Base-by-base conservation (phyloP, 2,113 vertebrate genomes). In the Cololabis saira region DNA sequence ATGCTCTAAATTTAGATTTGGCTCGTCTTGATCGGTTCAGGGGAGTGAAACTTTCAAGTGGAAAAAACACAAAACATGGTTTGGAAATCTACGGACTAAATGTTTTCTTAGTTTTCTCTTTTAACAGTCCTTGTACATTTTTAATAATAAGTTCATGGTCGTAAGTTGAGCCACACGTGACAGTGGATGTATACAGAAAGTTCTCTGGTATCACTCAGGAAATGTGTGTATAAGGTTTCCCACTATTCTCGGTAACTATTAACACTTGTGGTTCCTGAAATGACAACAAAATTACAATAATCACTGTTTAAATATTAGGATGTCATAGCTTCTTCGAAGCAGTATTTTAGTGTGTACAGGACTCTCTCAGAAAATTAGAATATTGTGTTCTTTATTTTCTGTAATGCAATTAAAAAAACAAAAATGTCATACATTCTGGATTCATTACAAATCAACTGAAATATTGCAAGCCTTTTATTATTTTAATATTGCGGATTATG, bases 41-140 rank as follows among this genome's bases (percentile, higher is more conserved):
- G 61, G 49, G 49, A 53, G 40, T 27, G 13, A 19, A 64, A 18
- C n/a, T 53, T 44, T 52, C 12, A 53, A 43, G 49, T 15, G 19
- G 51, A 58, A 9, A 14, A 21, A 56, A 33, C 19, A 40, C n/a
- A 16, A 10, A 33, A 13, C 14, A 42, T 12, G 1, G 15, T 40
- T 4, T n/a, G 4, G 16, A 58, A 2, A 3, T 12, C 12, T 12
- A 4, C 41, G 33, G 51, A 47, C 6, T 22, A 27, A 27, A 27
- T 27, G 24, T 27, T 27, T 37, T 37, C 10, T 37, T 30, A 4
- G 3, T 30, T 30, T 30, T 27, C 5, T 27, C 24, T 27, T 27
- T 27, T 27, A 27, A 27, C 24, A 27, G 24, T 27, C 24, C 24
- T 27, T 5, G 2, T 2, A 27, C 5, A 27, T 27, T 27, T 27